phyloP scores from a whole-genome alignment of 2,797 vertebrate species.

The Acipenser ruthenus region DNA sequence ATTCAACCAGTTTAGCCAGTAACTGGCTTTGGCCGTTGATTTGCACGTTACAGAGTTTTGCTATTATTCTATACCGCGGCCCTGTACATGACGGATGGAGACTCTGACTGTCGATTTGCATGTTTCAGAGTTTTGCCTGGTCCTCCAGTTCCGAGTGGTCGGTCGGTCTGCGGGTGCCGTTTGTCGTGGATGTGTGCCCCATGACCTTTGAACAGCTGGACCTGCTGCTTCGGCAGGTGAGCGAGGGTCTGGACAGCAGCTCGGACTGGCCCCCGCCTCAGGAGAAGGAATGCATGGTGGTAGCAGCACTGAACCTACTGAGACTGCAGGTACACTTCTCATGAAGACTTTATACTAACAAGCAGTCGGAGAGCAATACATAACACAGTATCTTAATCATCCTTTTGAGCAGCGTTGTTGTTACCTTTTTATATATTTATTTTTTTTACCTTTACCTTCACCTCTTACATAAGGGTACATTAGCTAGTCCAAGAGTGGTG shows the following conservation, averaged over 20 bases:
- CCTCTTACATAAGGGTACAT: too few species aligned
- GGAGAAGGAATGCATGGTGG: constrained; percentile 96
- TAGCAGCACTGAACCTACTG: constrained; percentile 84
- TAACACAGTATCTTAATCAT: too few species aligned
- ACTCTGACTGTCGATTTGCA: too few species aligned
- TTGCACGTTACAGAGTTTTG: too few species aligned
- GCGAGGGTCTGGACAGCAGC: constrained; percentile 95
- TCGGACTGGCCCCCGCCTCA: constrained; percentile 95
- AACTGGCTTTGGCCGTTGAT: too few species aligned
- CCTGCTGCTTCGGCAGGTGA: constrained; percentile 85
- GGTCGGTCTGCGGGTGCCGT: constrained; percentile 87
- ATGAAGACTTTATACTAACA: too few species aligned
- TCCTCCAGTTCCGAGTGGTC: constrained; percentile 96
- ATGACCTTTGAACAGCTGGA: constrained; percentile 96
- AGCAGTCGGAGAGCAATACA: too few species aligned
- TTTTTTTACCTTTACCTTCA: neutral
- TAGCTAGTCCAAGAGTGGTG: neutral
- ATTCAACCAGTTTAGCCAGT: too few species aligned
- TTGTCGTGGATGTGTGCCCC: constrained; percentile 91
- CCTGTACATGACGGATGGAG: too few species aligned
- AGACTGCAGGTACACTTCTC: constrained; percentile 75
- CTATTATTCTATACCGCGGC: neutral
- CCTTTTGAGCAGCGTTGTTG: too few species aligned
- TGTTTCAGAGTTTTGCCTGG: constrained; percentile 87
- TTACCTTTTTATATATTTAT: neutral